A percentile compares a stretch with the other conserved stretches of the same genome.
Conservation (phyloP, 2,113 vertebrate species). For the Prunella fulvescens region DNA sequence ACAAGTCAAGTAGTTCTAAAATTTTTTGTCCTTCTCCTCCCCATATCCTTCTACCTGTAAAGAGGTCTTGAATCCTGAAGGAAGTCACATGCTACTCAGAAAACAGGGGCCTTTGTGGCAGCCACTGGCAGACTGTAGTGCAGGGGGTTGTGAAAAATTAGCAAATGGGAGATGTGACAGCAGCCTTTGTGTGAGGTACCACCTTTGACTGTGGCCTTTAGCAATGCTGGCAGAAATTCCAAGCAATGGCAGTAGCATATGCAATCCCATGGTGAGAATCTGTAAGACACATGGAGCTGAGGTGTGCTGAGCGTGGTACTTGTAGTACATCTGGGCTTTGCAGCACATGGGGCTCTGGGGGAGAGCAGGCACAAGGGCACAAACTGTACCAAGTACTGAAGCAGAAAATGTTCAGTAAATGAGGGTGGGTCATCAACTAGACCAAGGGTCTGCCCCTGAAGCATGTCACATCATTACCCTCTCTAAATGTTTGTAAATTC, state of each 20-base stretch:
- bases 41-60: neutral
- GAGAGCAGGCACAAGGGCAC: neutral
- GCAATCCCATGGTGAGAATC: neutral
- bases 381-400: neutral
- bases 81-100: neutral
- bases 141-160: neutral
- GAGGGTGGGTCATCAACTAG: neutral
- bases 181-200: neutral
- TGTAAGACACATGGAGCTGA: neutral
- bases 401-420: neutral
- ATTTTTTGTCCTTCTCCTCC: neutral
- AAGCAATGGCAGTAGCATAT: neutral
- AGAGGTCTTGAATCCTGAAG: neutral
- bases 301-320: fast-evolving
- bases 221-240: neutral
- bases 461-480: neutral
- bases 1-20: neutral
- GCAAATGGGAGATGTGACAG: neutral
- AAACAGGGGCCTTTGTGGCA: neutral
- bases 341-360: neutral
- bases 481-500: neutral
- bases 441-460: neutral
- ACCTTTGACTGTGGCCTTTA: fast-evolving
- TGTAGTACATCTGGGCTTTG: fast-evolving
- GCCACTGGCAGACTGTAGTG: neutral